phyloP scores from a whole-genome alignment of 2,888 invertebrate species.

The Stramonita haemastoma region DNA sequence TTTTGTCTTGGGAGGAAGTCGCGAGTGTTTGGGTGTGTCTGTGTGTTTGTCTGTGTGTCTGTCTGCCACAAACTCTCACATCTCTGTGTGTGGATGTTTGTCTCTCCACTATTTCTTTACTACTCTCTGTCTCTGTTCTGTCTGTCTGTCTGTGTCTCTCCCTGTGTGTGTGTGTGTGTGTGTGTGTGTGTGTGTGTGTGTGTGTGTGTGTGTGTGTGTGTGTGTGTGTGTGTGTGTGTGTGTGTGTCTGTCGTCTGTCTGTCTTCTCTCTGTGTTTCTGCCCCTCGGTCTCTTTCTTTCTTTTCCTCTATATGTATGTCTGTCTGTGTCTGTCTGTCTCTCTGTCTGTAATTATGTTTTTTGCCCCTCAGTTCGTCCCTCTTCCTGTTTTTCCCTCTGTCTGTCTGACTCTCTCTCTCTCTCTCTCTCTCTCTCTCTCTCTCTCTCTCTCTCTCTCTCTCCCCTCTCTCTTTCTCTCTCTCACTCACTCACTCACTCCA shows the following conservation, averaged over 20 bases:
- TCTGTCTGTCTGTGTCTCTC: background rate
- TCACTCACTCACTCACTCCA: background rate
- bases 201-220: too few species aligned
- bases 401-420: conserved; percentile 10
- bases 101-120: too few species aligned
- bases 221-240: too few species aligned
- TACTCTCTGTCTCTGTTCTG: background rate
- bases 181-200: background rate
- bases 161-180: background rate
- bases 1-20: background rate
- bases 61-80: background rate
- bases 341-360: background rate
- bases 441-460: conserved; percentile 15
- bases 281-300: background rate
- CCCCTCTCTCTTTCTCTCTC: background rate
- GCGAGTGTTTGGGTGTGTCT: background rate
- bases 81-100: background rate
- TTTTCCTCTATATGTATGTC: conserved; percentile 4
- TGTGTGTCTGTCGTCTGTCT: too few species aligned
- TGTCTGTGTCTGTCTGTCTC: background rate
- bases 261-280: background rate
- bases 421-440: conserved; percentile 17
- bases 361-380: background rate
- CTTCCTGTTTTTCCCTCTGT: background rate
- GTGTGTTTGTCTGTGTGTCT: background rate